Evolutionary conservation across 2,113 vertebrate genomes (phyloP).

Genomic region (Macrotus californicus): DNA sequence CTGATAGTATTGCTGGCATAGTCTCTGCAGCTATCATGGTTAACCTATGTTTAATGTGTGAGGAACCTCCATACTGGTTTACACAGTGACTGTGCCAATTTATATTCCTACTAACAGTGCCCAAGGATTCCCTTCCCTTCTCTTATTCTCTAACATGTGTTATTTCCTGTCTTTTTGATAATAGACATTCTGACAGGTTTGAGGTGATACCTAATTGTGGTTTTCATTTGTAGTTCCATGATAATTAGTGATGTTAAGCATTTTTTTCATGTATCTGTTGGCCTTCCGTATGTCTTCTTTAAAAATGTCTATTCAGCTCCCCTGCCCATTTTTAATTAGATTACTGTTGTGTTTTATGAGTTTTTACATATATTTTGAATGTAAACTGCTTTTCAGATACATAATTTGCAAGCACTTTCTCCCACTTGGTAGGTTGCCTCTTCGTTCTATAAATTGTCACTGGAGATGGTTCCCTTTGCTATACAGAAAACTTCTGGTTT

Average conservation of each 20-base stretch:
- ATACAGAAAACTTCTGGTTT: background rate
- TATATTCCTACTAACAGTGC: background rate
- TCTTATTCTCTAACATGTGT: background rate
- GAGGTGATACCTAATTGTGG: no score
- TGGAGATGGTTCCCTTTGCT: background rate
- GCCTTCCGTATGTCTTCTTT: no score
- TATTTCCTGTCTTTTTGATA: background rate
- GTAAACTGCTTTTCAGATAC: background rate
- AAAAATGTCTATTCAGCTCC: no score
- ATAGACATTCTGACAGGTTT: background rate
- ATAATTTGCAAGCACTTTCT: background rate
- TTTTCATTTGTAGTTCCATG: no score
- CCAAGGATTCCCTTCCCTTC: background rate
- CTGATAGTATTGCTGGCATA: background rate
- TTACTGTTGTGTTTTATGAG: background rate
- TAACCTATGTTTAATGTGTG: no score
- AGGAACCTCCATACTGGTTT: no score
- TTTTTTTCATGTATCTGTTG: no score
- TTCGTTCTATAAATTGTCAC: background rate
- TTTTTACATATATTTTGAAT: background rate
- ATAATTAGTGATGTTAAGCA: no score
- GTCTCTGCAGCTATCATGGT: background rate
- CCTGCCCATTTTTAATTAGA: background rate
- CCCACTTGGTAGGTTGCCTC: background rate
- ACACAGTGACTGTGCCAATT: background rate